Conservation (phyloP, 2,888 invertebrate genomes). For the Trissonchulus sp. region DNA sequence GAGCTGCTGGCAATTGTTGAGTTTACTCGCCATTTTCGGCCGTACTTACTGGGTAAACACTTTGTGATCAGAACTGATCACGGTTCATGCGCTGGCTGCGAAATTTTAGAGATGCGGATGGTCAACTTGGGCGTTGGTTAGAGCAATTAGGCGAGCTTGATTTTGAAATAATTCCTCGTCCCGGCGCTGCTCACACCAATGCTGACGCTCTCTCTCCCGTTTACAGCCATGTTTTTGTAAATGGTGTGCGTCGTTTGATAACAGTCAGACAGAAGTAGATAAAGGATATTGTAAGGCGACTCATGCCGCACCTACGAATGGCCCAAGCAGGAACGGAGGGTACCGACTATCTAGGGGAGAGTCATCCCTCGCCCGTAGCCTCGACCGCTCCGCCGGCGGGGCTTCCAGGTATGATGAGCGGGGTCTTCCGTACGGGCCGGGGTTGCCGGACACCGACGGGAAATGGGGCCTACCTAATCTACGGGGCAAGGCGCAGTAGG, state of each 20-base stretch:
- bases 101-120: background rate
- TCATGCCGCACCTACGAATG: no score
- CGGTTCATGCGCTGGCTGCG: background rate
- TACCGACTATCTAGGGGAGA: no score
- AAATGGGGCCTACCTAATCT: no score
- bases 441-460: no score
- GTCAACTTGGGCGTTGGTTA: background rate
- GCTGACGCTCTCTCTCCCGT: background rate
- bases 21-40: background rate
- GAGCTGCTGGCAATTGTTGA: background rate
- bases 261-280: no score
- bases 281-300: no score
- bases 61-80: background rate
- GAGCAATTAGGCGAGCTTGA: background rate
- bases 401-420: no score
- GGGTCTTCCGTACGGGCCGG: no score
- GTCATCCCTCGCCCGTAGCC: no score
- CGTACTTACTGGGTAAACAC: background rate
- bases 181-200: background rate
- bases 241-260: background rate
- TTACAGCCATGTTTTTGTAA: background rate
- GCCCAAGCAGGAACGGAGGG: no score
- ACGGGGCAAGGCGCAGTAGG: no score
- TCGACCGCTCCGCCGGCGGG: no score
- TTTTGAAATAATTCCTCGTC: background rate